These are phyloP conservation scores for Dicyrtoma fusca DNA, from an alignment of 2,888 invertebrate genomes.

Conservation along the genomic window DNA sequence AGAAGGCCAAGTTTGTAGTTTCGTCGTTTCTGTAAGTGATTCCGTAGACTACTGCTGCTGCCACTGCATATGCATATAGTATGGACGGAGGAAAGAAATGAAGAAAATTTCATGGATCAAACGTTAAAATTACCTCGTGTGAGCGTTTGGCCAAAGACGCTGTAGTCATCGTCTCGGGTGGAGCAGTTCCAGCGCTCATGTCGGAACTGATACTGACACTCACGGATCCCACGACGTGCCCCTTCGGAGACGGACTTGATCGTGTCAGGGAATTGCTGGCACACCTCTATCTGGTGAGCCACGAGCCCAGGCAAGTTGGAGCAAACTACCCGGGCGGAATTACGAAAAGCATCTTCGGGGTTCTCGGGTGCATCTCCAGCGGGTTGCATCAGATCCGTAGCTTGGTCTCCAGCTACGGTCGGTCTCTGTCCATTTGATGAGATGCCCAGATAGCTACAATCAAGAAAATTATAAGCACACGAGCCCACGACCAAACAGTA, in stretches of 20 bases:
- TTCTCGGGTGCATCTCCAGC: conserved; percentile 56
- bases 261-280: conserved; percentile 63
- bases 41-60: too few relatives aligned
- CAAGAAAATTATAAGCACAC: neutral
- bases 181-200: conserved; percentile 67
- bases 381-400: conserved; percentile 49
- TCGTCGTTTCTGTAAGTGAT: too few relatives aligned
- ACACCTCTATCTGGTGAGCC: conserved; percentile 58
- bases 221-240: conserved; percentile 63
- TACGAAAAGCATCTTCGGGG: conserved; percentile 49
- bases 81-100: neutral
- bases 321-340: conserved; percentile 52
- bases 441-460: conserved; percentile 54
- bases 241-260: conserved; percentile 64
- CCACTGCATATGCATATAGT: too few relatives aligned
- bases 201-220: conserved; percentile 65
- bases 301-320: conserved; percentile 54
- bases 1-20: neutral
- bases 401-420: conserved; percentile 44
- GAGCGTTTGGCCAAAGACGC: conserved; percentile 63
- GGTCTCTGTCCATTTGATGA: conserved; percentile 50
- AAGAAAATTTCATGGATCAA: too few relatives aligned
- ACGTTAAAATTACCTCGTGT: conserved; percentile 61
- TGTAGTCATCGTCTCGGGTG: conserved; percentile 59
- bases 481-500: conserved; percentile 23